Conservation (phyloP, 2,113 vertebrate genomes). For the Chaetodon trifascialis region DNA sequence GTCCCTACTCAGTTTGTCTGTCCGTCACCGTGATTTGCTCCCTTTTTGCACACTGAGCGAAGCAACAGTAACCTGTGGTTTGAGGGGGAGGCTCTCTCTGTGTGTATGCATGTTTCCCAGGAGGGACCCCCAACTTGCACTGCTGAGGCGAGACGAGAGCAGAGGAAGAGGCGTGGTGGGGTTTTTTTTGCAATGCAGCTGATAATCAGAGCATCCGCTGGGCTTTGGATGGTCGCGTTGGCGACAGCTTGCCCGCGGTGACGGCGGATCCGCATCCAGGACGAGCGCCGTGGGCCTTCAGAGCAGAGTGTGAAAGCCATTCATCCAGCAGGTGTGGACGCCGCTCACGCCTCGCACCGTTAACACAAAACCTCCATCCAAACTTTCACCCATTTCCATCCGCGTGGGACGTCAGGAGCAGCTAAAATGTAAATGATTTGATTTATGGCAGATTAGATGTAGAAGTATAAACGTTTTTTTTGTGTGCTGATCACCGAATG, state of each 20-base stretch:
- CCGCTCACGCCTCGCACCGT: not conserved
- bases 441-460: constrained; percentile 54
- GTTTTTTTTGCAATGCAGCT: constrained; percentile 77
- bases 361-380: constrained; percentile 23
- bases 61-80: constrained; percentile 58
- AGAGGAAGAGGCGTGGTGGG: constrained; percentile 24
- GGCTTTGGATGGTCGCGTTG: constrained; percentile 8
- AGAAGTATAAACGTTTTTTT: constrained; percentile 23
- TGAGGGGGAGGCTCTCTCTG: constrained; percentile 18
- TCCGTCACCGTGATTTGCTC: constrained; percentile 67
- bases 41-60: constrained; percentile 75
- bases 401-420: constrained; percentile 39
- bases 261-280: no score
- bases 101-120: constrained; percentile 42
- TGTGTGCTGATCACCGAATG: constrained; percentile 29
- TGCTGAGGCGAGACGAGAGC: constrained; percentile 45
- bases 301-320: constrained; percentile 33
- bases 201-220: constrained; percentile 81
- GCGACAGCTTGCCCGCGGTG: not conserved
- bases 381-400: constrained; percentile 3
- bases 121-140: constrained; percentile 27
- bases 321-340: not conserved
- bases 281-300: not conserved
- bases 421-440: constrained; percentile 34
- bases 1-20: constrained; percentile 32